Evolutionary conservation across 2,113 vertebrate species (phyloP), one percentile per base, ranked within the genome.

Genomic region (Anguilla japonica): DNA sequence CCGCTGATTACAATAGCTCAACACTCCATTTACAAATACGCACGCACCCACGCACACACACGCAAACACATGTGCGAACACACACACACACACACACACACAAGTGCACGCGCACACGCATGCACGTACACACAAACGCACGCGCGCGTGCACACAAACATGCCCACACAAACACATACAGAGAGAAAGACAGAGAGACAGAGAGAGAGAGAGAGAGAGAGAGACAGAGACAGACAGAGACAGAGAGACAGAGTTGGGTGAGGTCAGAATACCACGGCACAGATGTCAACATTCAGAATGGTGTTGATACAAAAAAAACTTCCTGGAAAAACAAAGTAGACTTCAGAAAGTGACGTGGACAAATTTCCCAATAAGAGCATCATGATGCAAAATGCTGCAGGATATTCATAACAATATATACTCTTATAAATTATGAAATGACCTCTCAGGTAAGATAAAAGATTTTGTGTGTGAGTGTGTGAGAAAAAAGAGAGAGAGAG

Each of bases 1-100:
- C 39, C 63, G 82, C n/a, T 83, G 53, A 83, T 83, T 83, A 83
- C 57, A 60, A 26, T 63, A 63, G n/a, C 39, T 63, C 34, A 40
- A 13, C 9, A 34, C 34, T 56, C 16, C 53, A 83, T 60, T 83
- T 83, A 9, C 56, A 18, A 8, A 57, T 26, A 34, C 71, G 26
- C 71, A 75, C 11, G 9, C n/a, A 75, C n/a, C 8, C 71, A 75
- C 71, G 60, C 71, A 75, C 71, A 75, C 71, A 75, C 63, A 71
- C 63, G 9, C 63, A n/a, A 0, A n/a, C 63, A n/a, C 63, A 71
- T 22, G 8, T 22, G 4, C 26, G 26, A 15, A 71, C 20, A 71
- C 63, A 71, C 22, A n/a, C 63, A 71, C 22, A n/a, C 26, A 71
- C 63, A 71, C 22, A 13, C 57, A 60, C 57, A 20, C 57, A 60